Evolutionary conservation across 2,888 invertebrate species (phyloP).

Genomic region (Megalurothrips usitatus): DNA sequence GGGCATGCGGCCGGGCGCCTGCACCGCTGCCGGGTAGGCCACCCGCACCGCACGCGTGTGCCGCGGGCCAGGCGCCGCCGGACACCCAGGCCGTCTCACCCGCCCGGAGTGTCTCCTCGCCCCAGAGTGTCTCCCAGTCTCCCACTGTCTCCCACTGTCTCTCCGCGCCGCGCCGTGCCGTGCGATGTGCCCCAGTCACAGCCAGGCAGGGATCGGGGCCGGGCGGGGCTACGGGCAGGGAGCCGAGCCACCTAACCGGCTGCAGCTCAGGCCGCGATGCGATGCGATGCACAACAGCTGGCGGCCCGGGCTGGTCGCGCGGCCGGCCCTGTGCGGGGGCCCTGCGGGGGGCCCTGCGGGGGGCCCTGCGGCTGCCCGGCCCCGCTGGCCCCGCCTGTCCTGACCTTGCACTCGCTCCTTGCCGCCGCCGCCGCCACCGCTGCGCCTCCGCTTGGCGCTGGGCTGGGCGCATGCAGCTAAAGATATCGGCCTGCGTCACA

Average conservation of each 20-base stretch:
- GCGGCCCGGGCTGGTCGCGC: not conserved
- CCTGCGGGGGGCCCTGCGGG: not conserved
- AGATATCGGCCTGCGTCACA: slow-evolving; percentile 32
- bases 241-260: too few relatives aligned
- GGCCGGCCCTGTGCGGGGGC: not conserved
- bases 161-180: not conserved
- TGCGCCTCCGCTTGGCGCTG: too few relatives aligned
- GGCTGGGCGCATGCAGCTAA: slow-evolving; percentile 31
- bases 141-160: not conserved
- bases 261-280: not conserved
- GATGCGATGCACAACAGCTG: not conserved
- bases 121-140: too few relatives aligned
- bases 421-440: slow-evolving; percentile 22
- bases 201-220: not conserved
- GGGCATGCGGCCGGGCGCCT: too few relatives aligned
- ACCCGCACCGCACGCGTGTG: too few relatives aligned
- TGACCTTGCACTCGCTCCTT: slow-evolving; percentile 19
- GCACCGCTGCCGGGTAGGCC: too few relatives aligned
- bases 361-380: slow-evolving; percentile 28
- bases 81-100: too few relatives aligned
- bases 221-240: not conserved
- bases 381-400: slow-evolving; percentile 28
- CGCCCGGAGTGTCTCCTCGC: too few relatives aligned
- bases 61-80: too few relatives aligned
- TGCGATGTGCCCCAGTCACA: not conserved